These are phyloP conservation scores for Silvanus unidentatus DNA, from an alignment of 2,888 invertebrate species.

Conservation along the genomic window DNA sequence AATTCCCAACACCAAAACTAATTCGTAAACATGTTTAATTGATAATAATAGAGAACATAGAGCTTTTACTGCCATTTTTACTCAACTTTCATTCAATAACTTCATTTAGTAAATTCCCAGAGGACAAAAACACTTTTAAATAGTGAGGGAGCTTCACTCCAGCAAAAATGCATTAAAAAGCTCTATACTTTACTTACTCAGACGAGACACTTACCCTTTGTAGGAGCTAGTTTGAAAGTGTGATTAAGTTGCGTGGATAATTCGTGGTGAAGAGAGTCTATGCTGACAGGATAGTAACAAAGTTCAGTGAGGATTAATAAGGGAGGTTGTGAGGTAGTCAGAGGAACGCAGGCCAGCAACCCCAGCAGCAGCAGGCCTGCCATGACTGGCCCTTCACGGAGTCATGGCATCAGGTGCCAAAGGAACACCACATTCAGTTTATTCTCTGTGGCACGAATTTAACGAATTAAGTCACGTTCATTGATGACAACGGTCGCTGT, in stretches of 20 bases:
- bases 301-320: constrained; percentile 48
- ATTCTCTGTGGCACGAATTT: background rate
- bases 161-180: too few relatives aligned
- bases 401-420: constrained; percentile 33
- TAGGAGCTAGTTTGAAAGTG: constrained; percentile 43
- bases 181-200: too few relatives aligned
- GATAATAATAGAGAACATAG: too few relatives aligned
- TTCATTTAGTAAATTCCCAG: too few relatives aligned
- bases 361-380: constrained; percentile 54
- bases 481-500: too few relatives aligned
- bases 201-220: constrained; percentile 43
- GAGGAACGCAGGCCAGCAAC: constrained; percentile 51
- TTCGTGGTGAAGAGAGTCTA: constrained; percentile 56
- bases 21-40: too few relatives aligned
- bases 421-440: background rate
- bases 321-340: constrained; percentile 47
- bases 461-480: too few relatives aligned
- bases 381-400: constrained; percentile 40
- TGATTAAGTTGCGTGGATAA: constrained; percentile 49
- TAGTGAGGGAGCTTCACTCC: too few relatives aligned
- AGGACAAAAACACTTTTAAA: too few relatives aligned
- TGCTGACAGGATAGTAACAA: constrained; percentile 51
- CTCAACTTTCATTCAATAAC: too few relatives aligned
- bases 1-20: too few relatives aligned
- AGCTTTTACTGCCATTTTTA: too few relatives aligned